Evolutionary conservation across 2,888 invertebrate species (phyloP).

Genomic region (Apodemia zela): DNA sequence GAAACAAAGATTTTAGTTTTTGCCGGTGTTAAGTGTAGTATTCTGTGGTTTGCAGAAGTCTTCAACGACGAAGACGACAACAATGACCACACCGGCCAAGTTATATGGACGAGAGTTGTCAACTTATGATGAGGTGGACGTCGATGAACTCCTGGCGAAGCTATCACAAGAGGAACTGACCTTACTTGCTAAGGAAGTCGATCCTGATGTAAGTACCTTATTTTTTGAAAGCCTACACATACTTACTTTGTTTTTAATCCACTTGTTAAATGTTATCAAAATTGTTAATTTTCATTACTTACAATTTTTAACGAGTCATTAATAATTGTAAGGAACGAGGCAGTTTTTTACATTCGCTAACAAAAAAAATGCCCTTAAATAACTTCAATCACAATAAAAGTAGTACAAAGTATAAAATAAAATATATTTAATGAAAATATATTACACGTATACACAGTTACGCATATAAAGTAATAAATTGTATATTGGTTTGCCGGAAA

Average conservation of each 20-base stretch:
- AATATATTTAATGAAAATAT: no score
- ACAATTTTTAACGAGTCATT: no score
- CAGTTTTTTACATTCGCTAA: no score
- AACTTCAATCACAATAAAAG: no score
- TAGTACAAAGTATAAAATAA: no score
- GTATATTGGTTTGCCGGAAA: no score
- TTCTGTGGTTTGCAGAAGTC: slow-evolving; percentile 85
- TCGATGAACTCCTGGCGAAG: slow-evolving; percentile 96
- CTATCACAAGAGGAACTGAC: slow-evolving; percentile 97
- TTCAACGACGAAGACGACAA: slow-evolving; percentile 92
- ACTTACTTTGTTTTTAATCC: no score
- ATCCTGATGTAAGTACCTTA: slow-evolving; percentile 95
- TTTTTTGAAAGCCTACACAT: background rate
- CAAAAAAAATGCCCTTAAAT: no score
- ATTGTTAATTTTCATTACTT: no score
- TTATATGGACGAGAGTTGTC: slow-evolving; percentile 94
- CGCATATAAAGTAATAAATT: no score
- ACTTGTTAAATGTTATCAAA: background rate
- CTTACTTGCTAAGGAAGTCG: slow-evolving; percentile 98
- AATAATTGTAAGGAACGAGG: no score
- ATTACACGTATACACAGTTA: no score
- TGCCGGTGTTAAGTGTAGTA: slow-evolving; percentile 29
- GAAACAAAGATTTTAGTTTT: slow-evolving; percentile 16
- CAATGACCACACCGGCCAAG: slow-evolving; percentile 94
- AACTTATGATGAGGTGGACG: slow-evolving; percentile 96